Conservation (phyloP, 2,888 invertebrate genomes). For the Andrena dorsata region DNA sequence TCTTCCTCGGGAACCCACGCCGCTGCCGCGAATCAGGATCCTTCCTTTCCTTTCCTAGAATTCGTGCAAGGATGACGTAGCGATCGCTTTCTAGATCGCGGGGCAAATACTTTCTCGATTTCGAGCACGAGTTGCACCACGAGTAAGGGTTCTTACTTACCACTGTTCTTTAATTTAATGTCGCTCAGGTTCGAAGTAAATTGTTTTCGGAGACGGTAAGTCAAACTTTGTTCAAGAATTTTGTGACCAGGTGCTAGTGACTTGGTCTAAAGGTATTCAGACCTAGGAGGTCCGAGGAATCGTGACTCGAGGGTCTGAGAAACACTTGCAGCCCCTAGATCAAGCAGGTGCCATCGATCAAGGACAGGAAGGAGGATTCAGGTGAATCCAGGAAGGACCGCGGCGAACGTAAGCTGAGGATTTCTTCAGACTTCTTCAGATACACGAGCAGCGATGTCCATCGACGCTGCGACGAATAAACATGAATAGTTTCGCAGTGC, state of each 20-base stretch:
- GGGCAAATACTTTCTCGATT: conserved; percentile 49
- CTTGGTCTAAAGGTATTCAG: background rate
- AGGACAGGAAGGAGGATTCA: background rate
- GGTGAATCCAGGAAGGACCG: background rate
- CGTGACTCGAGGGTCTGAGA: background rate
- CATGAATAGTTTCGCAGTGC: background rate
- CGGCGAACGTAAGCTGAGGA: background rate
- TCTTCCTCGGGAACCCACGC: background rate
- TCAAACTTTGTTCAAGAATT: background rate
- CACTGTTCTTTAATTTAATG: background rate
- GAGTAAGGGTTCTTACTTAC: background rate
- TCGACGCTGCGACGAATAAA: conserved; percentile 37
- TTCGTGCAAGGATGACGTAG: conserved; percentile 32
- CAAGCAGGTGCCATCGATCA: background rate
- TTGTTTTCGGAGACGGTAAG: conserved; percentile 3
- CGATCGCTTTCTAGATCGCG: background rate
- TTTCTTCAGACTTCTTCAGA: conserved; percentile 13
- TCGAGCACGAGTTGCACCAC: background rate
- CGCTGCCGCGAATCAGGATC: background rate
- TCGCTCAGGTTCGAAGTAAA: too few species aligned
- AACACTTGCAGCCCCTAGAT: background rate
- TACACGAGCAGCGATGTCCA: conserved; percentile 1
- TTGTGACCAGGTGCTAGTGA: background rate
- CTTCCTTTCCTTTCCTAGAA: background rate
- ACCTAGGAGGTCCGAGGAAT: background rate